phyloP scores from a whole-genome alignment of 2,888 invertebrate genomes.

The Zaprionus obscuricornis region DNA sequence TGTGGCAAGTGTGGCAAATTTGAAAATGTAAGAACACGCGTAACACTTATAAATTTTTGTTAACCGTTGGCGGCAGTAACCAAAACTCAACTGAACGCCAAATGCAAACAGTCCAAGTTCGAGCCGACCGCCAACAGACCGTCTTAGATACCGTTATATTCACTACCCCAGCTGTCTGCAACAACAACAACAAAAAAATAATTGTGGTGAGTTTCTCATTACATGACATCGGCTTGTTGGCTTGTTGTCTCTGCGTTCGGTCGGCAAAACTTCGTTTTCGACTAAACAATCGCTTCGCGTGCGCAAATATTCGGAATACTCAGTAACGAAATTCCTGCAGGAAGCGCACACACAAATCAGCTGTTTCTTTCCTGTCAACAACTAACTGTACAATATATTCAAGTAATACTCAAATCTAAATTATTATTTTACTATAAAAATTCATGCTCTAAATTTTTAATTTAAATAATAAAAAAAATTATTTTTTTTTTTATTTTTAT shows the following conservation, averaged over 20 bases:
- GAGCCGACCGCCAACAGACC: slow-evolving; percentile 42
- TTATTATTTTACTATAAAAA: slow-evolving; percentile 1
- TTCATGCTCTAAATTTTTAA: too few relatives aligned
- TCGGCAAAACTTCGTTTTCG: slow-evolving; percentile 6
- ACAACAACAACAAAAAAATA: too few relatives aligned
- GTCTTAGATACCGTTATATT: slow-evolving; percentile 60
- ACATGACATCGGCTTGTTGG: too few relatives aligned
- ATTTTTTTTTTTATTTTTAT: neutral
- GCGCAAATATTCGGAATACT: slow-evolving; percentile 58
- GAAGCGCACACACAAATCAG: slow-evolving; percentile 50
- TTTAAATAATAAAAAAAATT: neutral
- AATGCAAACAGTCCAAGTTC: too few relatives aligned
- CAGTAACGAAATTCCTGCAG: slow-evolving; percentile 56
- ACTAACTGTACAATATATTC: neutral
- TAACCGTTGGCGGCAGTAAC: slow-evolving; percentile 78
- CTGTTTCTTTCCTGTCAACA: slow-evolving; percentile 42
- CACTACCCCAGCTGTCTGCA: neutral
- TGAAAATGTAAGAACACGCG: slow-evolving; percentile 36
- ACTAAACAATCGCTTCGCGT: too few relatives aligned
- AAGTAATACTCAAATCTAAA: neutral
- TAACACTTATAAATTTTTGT: slow-evolving; percentile 39
- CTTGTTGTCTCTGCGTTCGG: slow-evolving; percentile 14
- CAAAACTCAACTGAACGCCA: slow-evolving; percentile 80
- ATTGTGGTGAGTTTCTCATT: slow-evolving; percentile 67
- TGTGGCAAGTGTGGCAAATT: slow-evolving; percentile 28